A percentile compares a stretch with the other conserved stretches of the same genome.
Evolutionary conservation across 2,797 vertebrate species (phyloP).

Genomic region (Pteronotus mesoamericanus): DNA sequence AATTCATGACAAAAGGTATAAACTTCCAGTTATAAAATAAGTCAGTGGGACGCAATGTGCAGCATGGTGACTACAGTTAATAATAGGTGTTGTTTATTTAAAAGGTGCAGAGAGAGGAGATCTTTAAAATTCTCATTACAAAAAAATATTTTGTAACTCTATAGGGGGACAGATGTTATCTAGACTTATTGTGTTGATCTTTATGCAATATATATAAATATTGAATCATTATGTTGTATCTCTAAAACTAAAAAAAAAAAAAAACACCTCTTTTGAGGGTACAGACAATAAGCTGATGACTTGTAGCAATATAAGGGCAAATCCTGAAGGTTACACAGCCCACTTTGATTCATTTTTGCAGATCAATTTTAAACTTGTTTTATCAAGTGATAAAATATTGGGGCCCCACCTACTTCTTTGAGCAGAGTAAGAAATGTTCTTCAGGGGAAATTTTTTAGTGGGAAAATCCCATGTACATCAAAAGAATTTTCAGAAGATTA

Average conservation of each 20-base stretch:
- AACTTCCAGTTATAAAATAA: background rate
- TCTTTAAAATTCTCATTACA: background rate
- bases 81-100: background rate
- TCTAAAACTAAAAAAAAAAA: background rate
- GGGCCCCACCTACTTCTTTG: background rate
- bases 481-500: background rate
- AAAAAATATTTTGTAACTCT: background rate
- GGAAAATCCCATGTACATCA: slow-evolving; percentile 1
- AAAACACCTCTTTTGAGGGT: background rate
- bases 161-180: background rate
- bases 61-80: background rate
- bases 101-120: background rate
- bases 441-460: background rate
- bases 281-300: background rate
- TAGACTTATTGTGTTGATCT: background rate
- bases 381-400: background rate
- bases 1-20: background rate
- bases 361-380: background rate
- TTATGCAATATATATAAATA: background rate
- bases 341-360: background rate
- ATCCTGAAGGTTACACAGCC: background rate
- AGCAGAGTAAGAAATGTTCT: background rate
- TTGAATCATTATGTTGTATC: background rate
- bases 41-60: background rate
- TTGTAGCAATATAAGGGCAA: background rate